Evolutionary conservation across 2,888 invertebrate genomes (phyloP).

Genomic region (Caenorhabditis imperialis): DNA sequence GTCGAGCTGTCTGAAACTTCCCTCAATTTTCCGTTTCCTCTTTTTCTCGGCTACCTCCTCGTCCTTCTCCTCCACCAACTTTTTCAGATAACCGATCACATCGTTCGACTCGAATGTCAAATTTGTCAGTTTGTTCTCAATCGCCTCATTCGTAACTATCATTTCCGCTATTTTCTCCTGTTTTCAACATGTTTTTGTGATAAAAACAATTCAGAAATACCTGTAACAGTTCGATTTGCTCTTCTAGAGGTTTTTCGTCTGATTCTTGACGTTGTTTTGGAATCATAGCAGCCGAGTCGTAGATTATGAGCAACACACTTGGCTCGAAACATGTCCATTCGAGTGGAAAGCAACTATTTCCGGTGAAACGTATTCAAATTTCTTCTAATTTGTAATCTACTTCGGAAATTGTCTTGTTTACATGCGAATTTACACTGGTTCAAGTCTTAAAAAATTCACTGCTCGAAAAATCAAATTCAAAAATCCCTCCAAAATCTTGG

Average conservation of each 20-base stretch:
- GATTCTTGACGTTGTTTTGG: conserved; percentile 28
- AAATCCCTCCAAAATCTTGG: background rate
- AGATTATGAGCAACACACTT: too few relatives aligned
- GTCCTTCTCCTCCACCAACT: conserved; percentile 54
- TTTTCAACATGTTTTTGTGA: too few relatives aligned
- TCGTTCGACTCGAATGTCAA: conserved; percentile 62
- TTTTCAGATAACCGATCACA: conserved; percentile 57
- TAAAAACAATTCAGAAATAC: conserved; percentile 15
- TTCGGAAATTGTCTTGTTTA: background rate
- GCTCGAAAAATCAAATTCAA: conserved; percentile 4
- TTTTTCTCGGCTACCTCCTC: conserved; percentile 38
- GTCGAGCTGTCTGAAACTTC: conserved; percentile 38
- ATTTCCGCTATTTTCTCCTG: conserved; percentile 48
- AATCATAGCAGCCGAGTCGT: too few relatives aligned
- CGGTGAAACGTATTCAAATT: conserved; percentile 5
- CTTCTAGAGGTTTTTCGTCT: conserved; percentile 43
- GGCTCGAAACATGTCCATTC: too few relatives aligned
- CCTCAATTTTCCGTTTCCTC: conserved; percentile 6
- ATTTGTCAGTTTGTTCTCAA: conserved; percentile 51
- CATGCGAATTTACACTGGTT: background rate
- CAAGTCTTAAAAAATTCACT: too few relatives aligned
- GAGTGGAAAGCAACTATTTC: conserved; percentile 1
- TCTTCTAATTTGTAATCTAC: background rate
- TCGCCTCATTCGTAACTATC: conserved; percentile 55
- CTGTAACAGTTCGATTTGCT: conserved; percentile 44